Conservation (phyloP, 1,140 invertebrate genomes). For the Centruroides sculpturatus region DNA sequence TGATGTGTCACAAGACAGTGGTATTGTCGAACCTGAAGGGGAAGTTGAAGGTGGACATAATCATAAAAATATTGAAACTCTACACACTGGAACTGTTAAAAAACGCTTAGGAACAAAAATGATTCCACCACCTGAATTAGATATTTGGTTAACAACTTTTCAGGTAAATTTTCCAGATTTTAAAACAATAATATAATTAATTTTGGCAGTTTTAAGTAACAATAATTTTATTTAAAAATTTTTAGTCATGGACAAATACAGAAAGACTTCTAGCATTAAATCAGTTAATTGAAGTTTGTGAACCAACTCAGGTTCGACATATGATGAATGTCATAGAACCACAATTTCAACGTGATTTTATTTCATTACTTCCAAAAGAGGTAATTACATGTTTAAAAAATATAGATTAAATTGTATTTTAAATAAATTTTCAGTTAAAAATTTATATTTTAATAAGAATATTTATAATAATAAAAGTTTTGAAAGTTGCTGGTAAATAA, state of each 20-base stretch:
- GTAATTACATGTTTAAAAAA: conserved; percentile 23
- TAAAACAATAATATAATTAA: neutral
- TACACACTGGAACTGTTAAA: neutral
- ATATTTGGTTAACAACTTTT: conserved; percentile 57
- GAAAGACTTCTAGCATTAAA: conserved; percentile 80
- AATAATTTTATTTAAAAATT: neutral
- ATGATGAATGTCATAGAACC: conserved; percentile 97
- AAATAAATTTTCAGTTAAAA: neutral
- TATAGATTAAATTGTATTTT: neutral
- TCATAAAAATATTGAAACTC: neutral
- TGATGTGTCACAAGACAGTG: neutral
- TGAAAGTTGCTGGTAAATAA: conserved; percentile 1
- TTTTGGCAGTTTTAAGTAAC: neutral
- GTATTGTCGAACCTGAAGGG: neutral
- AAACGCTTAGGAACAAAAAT: conserved; percentile 53
- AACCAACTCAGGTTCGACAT: conserved; percentile 80
- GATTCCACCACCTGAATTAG: conserved; percentile 61
- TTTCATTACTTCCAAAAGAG: conserved; percentile 87
- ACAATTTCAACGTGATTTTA: conserved; percentile 94
- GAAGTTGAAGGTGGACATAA: neutral
- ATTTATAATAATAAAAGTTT: neutral
- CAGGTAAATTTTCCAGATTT: conserved; percentile 35
- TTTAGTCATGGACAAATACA: conserved; percentile 56
- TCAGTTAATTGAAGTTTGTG: conserved; percentile 72
- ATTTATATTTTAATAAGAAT: neutral